Percentiles rank a stretch among this genome's conserved stretches.
Conservation (phyloP, 2,113 vertebrate genomes). For the Petrocephalus zakoni region DNA sequence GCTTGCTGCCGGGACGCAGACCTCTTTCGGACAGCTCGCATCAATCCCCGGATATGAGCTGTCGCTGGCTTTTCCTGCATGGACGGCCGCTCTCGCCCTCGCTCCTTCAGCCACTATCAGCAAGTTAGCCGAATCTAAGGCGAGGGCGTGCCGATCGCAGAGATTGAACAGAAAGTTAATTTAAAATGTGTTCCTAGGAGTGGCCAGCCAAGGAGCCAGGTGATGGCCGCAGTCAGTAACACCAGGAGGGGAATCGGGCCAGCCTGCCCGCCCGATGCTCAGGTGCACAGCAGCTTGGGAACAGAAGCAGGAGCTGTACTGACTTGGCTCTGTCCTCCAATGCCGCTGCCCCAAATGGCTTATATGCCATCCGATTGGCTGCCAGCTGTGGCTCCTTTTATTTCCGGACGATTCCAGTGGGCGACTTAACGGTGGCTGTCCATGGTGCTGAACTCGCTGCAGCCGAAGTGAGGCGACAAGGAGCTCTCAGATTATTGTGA, state of each 20-base stretch:
- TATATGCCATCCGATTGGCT: neutral
- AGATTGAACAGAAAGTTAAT: neutral
- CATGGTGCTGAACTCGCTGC: neutral
- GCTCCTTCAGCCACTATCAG: neutral
- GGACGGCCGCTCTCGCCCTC: neutral
- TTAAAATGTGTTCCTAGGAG: neutral
- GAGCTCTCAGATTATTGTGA: neutral
- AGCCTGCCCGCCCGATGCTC: neutral
- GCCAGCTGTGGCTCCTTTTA: neutral
- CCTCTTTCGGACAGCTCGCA: neutral
- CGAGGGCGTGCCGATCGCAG: neutral
- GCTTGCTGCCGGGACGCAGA: neutral
- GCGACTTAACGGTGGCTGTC: neutral
- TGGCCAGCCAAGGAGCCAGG: neutral
- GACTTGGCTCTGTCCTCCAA: neutral
- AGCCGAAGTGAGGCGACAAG: neutral
- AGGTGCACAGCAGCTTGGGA: neutral
- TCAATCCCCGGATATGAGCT: neutral
- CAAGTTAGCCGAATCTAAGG: neutral
- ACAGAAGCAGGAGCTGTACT: neutral
- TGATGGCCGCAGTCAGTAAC: neutral
- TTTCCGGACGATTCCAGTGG: neutral
- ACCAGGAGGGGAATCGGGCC: neutral
- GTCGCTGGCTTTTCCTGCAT: neutral
- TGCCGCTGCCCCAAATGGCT: neutral